These are phyloP conservation scores for Ahaetulla prasina DNA, from an alignment of 2,113 vertebrate genomes.

Conservation along the genomic window DNA sequence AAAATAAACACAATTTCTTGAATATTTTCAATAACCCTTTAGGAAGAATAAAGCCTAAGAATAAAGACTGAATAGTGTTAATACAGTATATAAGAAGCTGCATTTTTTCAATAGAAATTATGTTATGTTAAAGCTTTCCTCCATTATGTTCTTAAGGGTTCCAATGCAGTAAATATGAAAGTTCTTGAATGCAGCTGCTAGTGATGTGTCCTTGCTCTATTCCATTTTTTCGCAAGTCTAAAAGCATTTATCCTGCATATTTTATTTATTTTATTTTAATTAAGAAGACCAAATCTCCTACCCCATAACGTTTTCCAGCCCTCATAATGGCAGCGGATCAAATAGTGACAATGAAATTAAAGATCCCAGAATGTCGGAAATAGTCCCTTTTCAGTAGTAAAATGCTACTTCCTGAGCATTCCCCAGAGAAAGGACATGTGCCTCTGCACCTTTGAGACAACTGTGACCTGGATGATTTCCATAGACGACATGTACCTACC, in stretches of 20 bases:
- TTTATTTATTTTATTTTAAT: background rate
- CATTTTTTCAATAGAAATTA: background rate
- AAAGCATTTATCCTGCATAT: background rate
- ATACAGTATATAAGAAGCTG: background rate
- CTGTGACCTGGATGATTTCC: background rate
- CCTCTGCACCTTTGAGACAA: background rate
- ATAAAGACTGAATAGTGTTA: background rate
- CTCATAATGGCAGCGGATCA: background rate
- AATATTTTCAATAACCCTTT: background rate
- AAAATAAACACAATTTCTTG: background rate
- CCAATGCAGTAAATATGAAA: background rate
- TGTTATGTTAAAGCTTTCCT: background rate
- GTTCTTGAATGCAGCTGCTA: background rate
- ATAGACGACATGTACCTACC: background rate
- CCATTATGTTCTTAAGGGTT: background rate
- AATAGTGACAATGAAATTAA: background rate
- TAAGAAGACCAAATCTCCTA: background rate
- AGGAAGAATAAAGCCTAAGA: background rate
- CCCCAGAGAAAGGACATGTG: background rate
- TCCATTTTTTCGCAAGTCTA: background rate
- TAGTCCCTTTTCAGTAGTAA: background rate
- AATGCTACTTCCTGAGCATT: background rate
- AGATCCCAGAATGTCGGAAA: background rate
- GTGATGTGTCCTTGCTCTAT: background rate
- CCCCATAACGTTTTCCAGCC: background rate